Evolutionary conservation across 2,888 invertebrate species (phyloP), one percentile per base, ranked within the genome.

Genomic region (Amblyteles armatorius): DNA sequence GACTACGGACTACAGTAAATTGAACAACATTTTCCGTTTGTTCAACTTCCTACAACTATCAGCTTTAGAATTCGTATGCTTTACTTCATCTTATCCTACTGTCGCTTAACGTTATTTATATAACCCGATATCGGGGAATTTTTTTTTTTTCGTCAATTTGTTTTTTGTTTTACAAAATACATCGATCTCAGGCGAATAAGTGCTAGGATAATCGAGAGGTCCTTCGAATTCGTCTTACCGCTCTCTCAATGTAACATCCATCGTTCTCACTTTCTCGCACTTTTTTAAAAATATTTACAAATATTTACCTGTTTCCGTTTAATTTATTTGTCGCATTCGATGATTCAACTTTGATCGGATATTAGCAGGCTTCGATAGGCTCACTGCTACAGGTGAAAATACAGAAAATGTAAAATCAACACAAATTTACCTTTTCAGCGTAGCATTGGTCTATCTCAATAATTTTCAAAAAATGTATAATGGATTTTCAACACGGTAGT

Each of bases 51-150:
- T 93, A 93, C 91, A 92, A 90, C 93, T 93, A 93, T 90, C 91
- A 92, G 92, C 92, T 93, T 93, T 93, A 93, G 93, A 93, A 93
- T 93, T 93, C 90, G 92, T 93, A 93, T 93, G 93, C 93, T 93
- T 93, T 93, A 93, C 93, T 93, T 92, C 90, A 92, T 89, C 92
- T 92, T 92, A 92, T 87, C 83, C 69, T 89, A 88, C 88, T 63
- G 77, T 86, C 77, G 74, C 76, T 83, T 76, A 86, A 80, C 50
- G 36, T 65, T 81, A 76, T 36, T 50, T 79, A 78, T 79, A 79
- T 79, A 67, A 65, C 63, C 50, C 73, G 55, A 81, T 65, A 57
- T 81, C 52, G 40, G 68, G 69, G 73, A 80, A 63, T 55, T 48
- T 16, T 48, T 80, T 48, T 80, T 84, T 65, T 79, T 7, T 77